Evolutionary conservation across 2,888 invertebrate genomes (phyloP).

Genomic region (Drosophila seclusa): DNA sequence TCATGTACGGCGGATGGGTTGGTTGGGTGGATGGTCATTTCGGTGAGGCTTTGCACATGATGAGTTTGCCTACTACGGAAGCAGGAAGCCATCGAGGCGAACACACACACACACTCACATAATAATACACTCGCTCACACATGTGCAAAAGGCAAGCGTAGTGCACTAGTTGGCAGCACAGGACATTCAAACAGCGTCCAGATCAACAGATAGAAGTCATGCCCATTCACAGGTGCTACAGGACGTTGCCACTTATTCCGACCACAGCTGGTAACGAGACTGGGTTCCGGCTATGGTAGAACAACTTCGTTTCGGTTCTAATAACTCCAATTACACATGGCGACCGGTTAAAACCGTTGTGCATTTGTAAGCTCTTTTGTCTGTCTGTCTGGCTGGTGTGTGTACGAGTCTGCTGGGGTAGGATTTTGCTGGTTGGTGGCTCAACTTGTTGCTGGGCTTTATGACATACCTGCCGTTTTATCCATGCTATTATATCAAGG

Average conservation of each 20-base stretch:
- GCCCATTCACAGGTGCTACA: constrained; percentile 55
- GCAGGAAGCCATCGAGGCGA: constrained; percentile 72
- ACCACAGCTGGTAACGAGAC: constrained; percentile 55
- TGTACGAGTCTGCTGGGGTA: constrained; percentile 11
- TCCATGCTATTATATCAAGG: constrained; percentile 80
- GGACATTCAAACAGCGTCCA: constrained; percentile 28
- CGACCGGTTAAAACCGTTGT: constrained; percentile 68
- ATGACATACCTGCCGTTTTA: constrained; percentile 72
- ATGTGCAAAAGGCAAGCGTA: constrained; percentile 4
- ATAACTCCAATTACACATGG: constrained; percentile 79
- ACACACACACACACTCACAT: constrained; percentile 24
- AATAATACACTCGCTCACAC: constrained; percentile 4
- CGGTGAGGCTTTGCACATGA: constrained; percentile 64
- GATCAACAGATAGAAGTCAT: constrained; percentile 24
- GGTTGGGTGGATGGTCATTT: constrained; percentile 8
- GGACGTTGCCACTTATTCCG: constrained; percentile 70
- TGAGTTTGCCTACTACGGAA: constrained; percentile 68
- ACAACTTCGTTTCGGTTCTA: constrained; percentile 73
- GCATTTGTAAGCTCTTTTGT: constrained; percentile 49
- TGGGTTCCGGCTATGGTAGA: constrained; percentile 44
- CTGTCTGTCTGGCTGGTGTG: not conserved
- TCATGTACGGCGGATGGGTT: constrained; percentile 34
- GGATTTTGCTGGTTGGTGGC: constrained; percentile 41
- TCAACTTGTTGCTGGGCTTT: constrained; percentile 78
- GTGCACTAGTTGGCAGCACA: constrained; percentile 33